Evolutionary conservation across 2,113 vertebrate genomes (phyloP), one percentile per base, ranked within the genome.

Genomic region (Laticauda colubrina): DNA sequence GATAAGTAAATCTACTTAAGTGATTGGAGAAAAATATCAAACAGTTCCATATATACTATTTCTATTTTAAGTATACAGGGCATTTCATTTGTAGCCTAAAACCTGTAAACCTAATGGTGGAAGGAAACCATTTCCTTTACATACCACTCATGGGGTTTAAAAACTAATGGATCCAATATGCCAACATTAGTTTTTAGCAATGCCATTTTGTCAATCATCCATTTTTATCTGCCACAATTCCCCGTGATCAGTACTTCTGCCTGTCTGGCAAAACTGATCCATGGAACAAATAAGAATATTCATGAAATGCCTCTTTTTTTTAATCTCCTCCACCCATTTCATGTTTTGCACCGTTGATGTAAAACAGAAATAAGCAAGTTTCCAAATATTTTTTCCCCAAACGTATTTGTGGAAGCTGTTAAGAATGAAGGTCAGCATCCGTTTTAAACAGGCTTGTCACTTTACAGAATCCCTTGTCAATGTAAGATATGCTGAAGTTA

Each of bases 341-440:
- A 92, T 0, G 0, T 54, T 95, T 94, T 90, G 89, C 95, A 95
- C 95, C 95, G 93, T 95, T 95, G 94, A 94, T 95, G 86, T 90
- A 93, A 93, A 95, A 54, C 91, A 88, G 91, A 87, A 94, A 92
- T 24, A 87, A 89, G 55, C 75, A 89, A 34, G 56, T 93, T 91
- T 86, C 85, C 90, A 91, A 93, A 96, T 96, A 54, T 92, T 93
- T 93, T 93, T 94, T 91, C 88, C 94, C 39, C 87, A 90, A 96
- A 92, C 34, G 1, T 93, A 89, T 89, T 92, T 75, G 48, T 92
- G 61, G 89, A 93, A 81, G 2, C 0, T 51, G 69, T 94, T 90
- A 94, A 93, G 94, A 94, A 96, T 59, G 87, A 86, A 94, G 94
- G 93, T 89, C 51, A 0, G 95, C 94, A 94, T 43, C 26, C 92